Evolutionary conservation across 1,140 invertebrate species (phyloP).

Genomic region (Brachionus koreanus): DNA sequence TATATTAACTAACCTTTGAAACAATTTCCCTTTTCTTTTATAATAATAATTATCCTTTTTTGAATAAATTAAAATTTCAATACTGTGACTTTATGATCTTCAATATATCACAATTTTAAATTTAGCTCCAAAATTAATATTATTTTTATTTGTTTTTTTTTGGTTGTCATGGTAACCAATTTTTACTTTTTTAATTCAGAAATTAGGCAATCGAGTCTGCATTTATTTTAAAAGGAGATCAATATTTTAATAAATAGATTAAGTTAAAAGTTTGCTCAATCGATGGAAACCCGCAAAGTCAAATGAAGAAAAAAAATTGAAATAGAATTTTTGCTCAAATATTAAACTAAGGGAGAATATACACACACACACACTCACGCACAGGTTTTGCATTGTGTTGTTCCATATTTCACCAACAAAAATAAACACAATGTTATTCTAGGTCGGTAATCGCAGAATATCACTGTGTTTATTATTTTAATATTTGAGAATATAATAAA

Average conservation of each 20-base stretch:
- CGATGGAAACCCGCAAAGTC: background rate
- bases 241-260: background rate
- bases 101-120: no score
- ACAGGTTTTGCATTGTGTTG: background rate
- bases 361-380: background rate
- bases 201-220: no score
- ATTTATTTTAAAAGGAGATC: no score
- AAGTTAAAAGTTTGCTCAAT: background rate
- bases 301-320: background rate
- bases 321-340: background rate
- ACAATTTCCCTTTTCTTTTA: no score
- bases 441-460: constrained; percentile 24
- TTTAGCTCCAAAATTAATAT: no score
- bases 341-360: background rate
- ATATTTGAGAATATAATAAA: background rate
- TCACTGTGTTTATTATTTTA: constrained; percentile 38
- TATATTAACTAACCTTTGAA: no score
- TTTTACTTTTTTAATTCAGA: no score
- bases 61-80: no score
- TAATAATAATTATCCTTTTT: no score
- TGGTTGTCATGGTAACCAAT: no score
- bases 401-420: constrained; percentile 4
- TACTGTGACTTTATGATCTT: no score
- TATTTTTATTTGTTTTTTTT: no score
- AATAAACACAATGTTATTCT: constrained; percentile 24